Evolutionary conservation across 2,797 vertebrate species (phyloP).

Genomic region (Tenualosa ilisha): DNA sequence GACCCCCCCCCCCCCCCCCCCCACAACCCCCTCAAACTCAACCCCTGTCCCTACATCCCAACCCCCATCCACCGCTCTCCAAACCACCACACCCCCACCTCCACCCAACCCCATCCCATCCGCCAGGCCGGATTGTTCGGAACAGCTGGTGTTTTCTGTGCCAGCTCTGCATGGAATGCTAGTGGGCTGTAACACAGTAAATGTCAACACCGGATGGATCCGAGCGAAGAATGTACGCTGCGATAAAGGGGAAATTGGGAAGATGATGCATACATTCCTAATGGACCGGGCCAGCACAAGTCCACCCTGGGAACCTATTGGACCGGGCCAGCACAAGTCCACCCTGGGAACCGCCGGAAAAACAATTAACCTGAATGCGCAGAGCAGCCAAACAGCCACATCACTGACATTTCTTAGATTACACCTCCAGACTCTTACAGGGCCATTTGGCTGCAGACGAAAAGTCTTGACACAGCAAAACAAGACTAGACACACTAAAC

Average conservation of each 20-base stretch:
- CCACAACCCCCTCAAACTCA: constrained; percentile 30
- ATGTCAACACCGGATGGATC: constrained; percentile 64
- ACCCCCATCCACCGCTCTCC: not conserved
- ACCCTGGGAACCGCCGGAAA: constrained; percentile 31
- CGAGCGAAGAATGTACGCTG: constrained; percentile 48
- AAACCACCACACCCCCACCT: not conserved
- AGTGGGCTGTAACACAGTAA: constrained; percentile 59
- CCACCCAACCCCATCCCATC: constrained; percentile 9
- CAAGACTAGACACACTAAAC: not conserved
- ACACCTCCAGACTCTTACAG: not conserved
- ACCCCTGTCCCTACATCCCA: not conserved
- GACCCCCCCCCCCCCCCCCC: constrained; percentile 28
- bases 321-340: not conserved
- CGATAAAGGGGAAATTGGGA: constrained; percentile 53
- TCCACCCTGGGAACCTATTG: constrained; percentile 26
- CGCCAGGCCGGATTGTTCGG: constrained; percentile 50
- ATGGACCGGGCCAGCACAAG: not conserved
- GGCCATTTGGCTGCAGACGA: not conserved
- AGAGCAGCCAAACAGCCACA: not conserved
- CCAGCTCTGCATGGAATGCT: constrained; percentile 63
- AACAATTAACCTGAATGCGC: constrained; percentile 6
- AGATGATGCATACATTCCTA: constrained; percentile 44
- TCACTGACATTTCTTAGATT: not conserved
- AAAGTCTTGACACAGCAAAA: not conserved
- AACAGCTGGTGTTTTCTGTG: constrained; percentile 67